Evolutionary conservation across 2,888 invertebrate genomes (phyloP).

Genomic region (Drosophila aldrichi): DNA sequence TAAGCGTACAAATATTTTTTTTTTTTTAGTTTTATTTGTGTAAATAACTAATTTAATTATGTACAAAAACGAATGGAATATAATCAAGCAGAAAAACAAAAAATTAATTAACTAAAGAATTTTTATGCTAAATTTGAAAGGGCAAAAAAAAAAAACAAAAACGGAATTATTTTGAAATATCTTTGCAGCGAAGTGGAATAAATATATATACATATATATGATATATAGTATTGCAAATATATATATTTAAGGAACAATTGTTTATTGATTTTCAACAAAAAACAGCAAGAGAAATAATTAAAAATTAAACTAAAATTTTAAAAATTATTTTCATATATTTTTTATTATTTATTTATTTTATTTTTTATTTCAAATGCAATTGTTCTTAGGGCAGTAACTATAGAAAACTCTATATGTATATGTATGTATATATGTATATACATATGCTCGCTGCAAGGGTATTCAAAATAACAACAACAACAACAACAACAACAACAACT

Average conservation of each 20-base stretch:
- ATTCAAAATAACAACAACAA: constrained; percentile 24
- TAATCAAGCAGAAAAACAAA: constrained; percentile 55
- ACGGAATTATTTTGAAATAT: constrained; percentile 2
- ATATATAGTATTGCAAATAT: neutral
- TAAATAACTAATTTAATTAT: constrained; percentile 61
- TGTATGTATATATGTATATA: neutral
- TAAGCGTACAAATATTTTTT: neutral
- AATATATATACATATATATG: neutral
- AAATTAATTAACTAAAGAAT: constrained; percentile 52
- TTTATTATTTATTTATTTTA: neutral
- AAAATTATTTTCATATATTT: neutral
- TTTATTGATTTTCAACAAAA: neutral
- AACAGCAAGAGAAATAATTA: neutral
- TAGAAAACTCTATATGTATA: too few relatives aligned
- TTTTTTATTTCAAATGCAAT: neutral
- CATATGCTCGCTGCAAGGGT: constrained; percentile 10
- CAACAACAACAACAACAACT: constrained; percentile 21
- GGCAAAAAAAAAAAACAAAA: constrained; percentile 1
- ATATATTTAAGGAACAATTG: constrained; percentile 6
- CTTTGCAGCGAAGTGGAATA: constrained; percentile 1
- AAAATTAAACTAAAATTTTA: neutral
- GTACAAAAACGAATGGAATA: constrained; percentile 44
- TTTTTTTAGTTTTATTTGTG: constrained; percentile 24
- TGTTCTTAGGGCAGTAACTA: neutral
- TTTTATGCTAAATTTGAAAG: constrained; percentile 25